Percentiles rank a stretch among this genome's conserved stretches.
Conservation (phyloP, 2,888 invertebrate genomes). For the Periphyllus acericola region DNA sequence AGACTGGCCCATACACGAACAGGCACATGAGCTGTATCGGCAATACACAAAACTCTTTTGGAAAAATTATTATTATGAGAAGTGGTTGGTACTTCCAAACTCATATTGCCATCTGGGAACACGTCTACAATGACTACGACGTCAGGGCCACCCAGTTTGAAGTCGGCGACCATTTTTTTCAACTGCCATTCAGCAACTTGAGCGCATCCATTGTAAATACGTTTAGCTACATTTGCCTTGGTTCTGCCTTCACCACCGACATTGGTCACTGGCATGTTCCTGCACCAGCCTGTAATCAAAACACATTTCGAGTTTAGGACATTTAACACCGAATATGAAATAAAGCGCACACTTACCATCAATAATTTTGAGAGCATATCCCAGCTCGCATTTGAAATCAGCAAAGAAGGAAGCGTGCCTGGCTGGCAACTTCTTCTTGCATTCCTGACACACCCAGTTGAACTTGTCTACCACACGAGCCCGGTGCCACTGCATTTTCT, state of each 20-base stretch:
- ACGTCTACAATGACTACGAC: constrained; percentile 75
- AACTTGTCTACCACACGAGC: constrained; percentile 70
- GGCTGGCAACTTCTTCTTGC: constrained; percentile 69
- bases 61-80: constrained; percentile 71
- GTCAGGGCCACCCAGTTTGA: constrained; percentile 66
- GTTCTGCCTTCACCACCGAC: constrained; percentile 45
- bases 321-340: constrained; percentile 5
- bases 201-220: constrained; percentile 73
- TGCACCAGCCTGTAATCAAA: constrained; percentile 62
- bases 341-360: constrained; percentile 60
- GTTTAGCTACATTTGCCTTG: constrained; percentile 68
- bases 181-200: constrained; percentile 69
- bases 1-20: constrained; percentile 69
- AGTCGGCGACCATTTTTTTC: constrained; percentile 71
- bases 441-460: constrained; percentile 70
- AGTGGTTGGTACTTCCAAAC: constrained; percentile 66
- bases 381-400: constrained; percentile 73
- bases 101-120: constrained; percentile 74
- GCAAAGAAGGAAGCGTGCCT: constrained; percentile 73
- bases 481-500: constrained; percentile 69
- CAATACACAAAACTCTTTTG: constrained; percentile 75
- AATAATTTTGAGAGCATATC: constrained; percentile 61
- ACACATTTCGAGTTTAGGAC: neutral
- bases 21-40: constrained; percentile 71
- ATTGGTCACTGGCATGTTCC: constrained; percentile 61